Evolutionary conservation across 2,888 invertebrate species (phyloP).

Genomic region (Hyposoter didymator): DNA sequence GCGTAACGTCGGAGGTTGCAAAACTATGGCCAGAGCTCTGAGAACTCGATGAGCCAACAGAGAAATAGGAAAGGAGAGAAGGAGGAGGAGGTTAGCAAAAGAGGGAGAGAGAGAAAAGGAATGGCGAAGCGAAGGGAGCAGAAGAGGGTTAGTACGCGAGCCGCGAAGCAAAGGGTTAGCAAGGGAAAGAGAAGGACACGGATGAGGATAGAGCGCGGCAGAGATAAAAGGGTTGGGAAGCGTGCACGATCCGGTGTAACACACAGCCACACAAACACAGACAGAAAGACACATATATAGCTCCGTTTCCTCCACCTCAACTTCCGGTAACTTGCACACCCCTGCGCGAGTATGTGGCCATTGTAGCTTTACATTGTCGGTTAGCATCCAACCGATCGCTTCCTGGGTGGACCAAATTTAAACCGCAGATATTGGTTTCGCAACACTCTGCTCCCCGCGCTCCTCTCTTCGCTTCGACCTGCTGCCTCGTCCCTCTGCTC

Average conservation of each 20-base stretch:
- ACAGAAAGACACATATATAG: constrained; percentile 24
- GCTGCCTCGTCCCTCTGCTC: not conserved
- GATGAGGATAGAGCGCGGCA: constrained; percentile 6
- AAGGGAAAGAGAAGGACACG: not conserved
- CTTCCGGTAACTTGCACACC: constrained; percentile 31
- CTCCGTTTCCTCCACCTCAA: constrained; percentile 32
- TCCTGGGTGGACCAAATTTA: constrained; percentile 40
- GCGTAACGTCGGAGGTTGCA: constrained; percentile 60
- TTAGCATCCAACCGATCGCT: constrained; percentile 16
- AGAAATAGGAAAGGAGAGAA: constrained; percentile 47
- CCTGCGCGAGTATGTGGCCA: not conserved
- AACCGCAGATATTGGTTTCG: constrained; percentile 59
- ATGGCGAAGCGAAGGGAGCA: not conserved
- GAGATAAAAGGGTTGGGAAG: constrained; percentile 42
- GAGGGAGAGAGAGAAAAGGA: not conserved
- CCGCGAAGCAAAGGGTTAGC: not conserved
- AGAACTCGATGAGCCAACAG: constrained; percentile 37
- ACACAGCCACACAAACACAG: not conserved
- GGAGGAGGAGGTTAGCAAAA: not conserved
- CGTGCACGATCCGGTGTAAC: constrained; percentile 46
- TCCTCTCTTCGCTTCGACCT: not conserved
- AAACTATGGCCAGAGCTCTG: constrained; percentile 62
- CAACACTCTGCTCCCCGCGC: not conserved
- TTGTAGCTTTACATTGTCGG: constrained; percentile 31
- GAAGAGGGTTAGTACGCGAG: too few species aligned